Conservation (phyloP, 2,888 invertebrate genomes). For the Busseola fusca region DNA sequence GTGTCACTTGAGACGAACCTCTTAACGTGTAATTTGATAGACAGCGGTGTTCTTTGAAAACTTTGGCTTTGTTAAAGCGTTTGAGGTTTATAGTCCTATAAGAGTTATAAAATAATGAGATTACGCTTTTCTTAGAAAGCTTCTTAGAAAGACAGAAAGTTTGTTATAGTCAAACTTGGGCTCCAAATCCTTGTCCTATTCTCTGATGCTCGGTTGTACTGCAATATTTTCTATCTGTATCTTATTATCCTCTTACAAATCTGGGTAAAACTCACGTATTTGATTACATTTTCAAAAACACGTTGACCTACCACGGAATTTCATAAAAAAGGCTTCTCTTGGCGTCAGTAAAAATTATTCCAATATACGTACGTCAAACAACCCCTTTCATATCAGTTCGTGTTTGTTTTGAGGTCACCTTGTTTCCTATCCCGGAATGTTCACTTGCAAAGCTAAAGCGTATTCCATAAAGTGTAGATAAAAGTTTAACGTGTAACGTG, state of each 20-base stretch:
- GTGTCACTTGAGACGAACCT: slow-evolving; percentile 28
- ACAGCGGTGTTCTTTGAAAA: slow-evolving; percentile 20
- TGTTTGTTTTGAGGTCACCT: slow-evolving; percentile 59
- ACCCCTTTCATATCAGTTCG: slow-evolving; percentile 48
- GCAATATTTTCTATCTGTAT: not conserved
- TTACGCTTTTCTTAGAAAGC: not conserved
- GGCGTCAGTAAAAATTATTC: slow-evolving; percentile 42
- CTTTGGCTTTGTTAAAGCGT: slow-evolving; percentile 8
- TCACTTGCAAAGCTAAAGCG: slow-evolving; percentile 45
- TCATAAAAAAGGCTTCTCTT: slow-evolving; percentile 29
- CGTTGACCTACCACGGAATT: slow-evolving; percentile 13
- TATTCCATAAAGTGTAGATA: slow-evolving; percentile 49
- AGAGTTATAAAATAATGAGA: slow-evolving; percentile 5
- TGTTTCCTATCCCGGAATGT: slow-evolving; percentile 47
- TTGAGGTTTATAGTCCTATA: slow-evolving; percentile 4
- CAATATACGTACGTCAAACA: slow-evolving; percentile 41
- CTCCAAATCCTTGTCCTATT: not conserved
- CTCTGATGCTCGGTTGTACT: not conserved
- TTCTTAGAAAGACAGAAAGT: not conserved
- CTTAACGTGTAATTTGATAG: slow-evolving; percentile 19
- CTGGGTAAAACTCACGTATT: slow-evolving; percentile 4
- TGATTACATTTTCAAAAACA: slow-evolving; percentile 25
- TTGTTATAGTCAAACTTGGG: not conserved
- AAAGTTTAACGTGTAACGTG: slow-evolving; percentile 48
- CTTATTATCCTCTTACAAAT: not conserved